These are phyloP conservation scores for Coccyzus lansbergi DNA, from an alignment of 2,797 vertebrate genomes.

Conservation along the genomic window DNA sequence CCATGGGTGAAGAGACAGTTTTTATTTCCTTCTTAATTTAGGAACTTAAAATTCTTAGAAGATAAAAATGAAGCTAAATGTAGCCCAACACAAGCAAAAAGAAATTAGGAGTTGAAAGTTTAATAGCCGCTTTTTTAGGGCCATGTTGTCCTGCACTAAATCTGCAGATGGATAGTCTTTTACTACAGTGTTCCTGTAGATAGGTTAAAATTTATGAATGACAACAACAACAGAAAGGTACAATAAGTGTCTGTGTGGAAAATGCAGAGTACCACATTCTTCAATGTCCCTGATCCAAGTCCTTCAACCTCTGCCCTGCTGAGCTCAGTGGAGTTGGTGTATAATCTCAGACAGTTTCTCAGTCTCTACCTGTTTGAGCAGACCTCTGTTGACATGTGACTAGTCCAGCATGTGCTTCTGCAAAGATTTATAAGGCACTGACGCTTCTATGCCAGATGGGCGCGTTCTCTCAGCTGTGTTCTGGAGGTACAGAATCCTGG, in stretches of 20 bases:
- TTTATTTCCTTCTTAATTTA: constrained; percentile 43
- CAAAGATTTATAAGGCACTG: not conserved
- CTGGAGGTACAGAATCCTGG: not conserved
- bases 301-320: not conserved
- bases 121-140: constrained; percentile 29
- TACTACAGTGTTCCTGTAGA: not conserved
- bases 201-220: not conserved
- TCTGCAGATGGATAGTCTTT: not conserved
- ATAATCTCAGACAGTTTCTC: not conserved
- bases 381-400: rapidly evolving
- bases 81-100: not conserved
- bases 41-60: constrained; percentile 39
- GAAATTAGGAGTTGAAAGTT: not conserved
- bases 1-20: constrained; percentile 34
- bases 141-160: not conserved
- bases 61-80: not conserved
- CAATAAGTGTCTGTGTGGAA: not conserved
- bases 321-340: not conserved
- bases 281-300: not conserved
- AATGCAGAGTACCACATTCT: rapidly evolving
- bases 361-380: not conserved
- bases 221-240: not conserved
- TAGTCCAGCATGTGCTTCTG: not conserved
- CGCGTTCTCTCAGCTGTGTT: not conserved
- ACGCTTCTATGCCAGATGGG: not conserved